A percentile compares a stretch with the other conserved stretches of the same genome.
These are phyloP conservation scores for Cantharis nigra DNA, from an alignment of 2,888 invertebrate species.

Conservation along the genomic window DNA sequence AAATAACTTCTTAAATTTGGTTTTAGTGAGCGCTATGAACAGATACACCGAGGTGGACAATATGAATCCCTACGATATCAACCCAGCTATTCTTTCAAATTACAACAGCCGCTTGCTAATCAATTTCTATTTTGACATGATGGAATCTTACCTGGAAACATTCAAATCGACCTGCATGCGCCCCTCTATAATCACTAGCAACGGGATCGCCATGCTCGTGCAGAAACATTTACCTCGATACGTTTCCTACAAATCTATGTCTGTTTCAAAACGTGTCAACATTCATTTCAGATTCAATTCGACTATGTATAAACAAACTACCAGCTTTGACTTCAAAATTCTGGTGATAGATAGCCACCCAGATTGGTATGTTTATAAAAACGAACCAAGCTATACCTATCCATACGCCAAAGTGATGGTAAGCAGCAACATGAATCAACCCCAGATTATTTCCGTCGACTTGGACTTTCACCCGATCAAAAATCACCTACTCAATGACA, in stretches of 20 bases:
- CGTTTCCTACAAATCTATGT: not conserved
- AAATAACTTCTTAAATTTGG: not conserved
- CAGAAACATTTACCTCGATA: not conserved
- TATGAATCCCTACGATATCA: not conserved
- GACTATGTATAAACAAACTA: not conserved
- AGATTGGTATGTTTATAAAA: not conserved
- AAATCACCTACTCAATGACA: too few species aligned
- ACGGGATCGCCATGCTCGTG: not conserved
- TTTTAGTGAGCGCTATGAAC: not conserved
- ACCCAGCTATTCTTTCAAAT: not conserved
- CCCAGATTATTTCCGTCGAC: not conserved
- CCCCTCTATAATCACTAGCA: not conserved
- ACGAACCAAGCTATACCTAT: not conserved
- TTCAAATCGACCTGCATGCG: not conserved
- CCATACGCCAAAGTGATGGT: slow-evolving; percentile 5
- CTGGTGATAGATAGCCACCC: not conserved
- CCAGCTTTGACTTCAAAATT: not conserved
- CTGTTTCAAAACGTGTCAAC: not conserved
- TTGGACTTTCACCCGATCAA: not conserved
- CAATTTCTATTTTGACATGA: not conserved
- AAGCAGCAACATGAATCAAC: not conserved
- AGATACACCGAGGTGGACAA: not conserved
- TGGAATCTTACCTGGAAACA: not conserved
- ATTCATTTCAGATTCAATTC: not conserved
- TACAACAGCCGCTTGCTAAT: not conserved